Conservation (phyloP, 1,140 invertebrate genomes). For the Drosophila azteca region DNA sequence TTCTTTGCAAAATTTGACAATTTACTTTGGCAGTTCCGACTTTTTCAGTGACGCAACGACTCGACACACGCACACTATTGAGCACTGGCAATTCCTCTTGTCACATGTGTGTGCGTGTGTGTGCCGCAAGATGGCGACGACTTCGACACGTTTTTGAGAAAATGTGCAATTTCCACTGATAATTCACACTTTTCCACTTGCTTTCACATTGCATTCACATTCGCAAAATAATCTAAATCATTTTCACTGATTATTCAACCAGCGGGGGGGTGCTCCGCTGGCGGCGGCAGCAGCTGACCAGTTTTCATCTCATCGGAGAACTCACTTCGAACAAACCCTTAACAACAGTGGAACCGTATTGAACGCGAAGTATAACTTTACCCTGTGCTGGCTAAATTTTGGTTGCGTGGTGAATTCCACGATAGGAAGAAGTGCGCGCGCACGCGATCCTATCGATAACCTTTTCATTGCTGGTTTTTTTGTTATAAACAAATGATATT, state of each 20-base stretch:
- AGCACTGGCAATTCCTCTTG: slow-evolving; percentile 51
- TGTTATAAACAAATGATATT: too few relatives aligned
- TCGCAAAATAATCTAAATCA: slow-evolving; percentile 7
- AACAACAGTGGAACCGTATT: slow-evolving; percentile 78
- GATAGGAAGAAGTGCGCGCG: slow-evolving; percentile 32
- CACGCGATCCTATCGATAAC: slow-evolving; percentile 43
- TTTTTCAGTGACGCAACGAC: slow-evolving; percentile 74
- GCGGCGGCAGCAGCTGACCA: slow-evolving; percentile 22
- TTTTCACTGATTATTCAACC: slow-evolving; percentile 67
- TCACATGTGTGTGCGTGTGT: slow-evolving; percentile 62
- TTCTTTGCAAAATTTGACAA: slow-evolving; percentile 17
- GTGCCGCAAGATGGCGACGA: slow-evolving; percentile 74
- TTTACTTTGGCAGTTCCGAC: slow-evolving; percentile 26
- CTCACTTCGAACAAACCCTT: slow-evolving; percentile 84
- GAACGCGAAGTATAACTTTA: slow-evolving; percentile 54
- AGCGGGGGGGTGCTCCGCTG: slow-evolving; percentile 47
- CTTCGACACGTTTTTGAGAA: slow-evolving; percentile 51
- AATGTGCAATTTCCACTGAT: slow-evolving; percentile 44
- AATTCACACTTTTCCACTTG: slow-evolving; percentile 56
- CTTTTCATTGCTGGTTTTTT: too few relatives aligned
- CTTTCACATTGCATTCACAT: slow-evolving; percentile 8
- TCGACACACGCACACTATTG: slow-evolving; percentile 51
- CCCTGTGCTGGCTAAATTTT: slow-evolving; percentile 21
- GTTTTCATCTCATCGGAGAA: slow-evolving; percentile 47
- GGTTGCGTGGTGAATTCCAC: slow-evolving; percentile 48